Evolutionary conservation across 2,113 vertebrate genomes (phyloP).

Genomic region (Poeciliopsis prolifica): DNA sequence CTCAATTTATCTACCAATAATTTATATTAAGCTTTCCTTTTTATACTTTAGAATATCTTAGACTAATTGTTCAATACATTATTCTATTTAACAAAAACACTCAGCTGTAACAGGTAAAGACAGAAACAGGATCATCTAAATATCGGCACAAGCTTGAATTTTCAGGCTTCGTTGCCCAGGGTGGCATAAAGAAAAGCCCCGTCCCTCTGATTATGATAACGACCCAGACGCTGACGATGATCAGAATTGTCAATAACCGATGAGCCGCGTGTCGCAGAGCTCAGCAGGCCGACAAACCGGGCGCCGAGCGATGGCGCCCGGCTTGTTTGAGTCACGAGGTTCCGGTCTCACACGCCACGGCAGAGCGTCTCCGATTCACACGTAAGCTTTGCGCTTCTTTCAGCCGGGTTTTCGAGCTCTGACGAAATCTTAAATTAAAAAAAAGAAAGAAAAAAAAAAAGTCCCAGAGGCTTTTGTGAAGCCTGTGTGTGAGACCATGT

Average conservation of each 20-base stretch:
- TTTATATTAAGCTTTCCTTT: neutral
- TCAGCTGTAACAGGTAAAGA: neutral
- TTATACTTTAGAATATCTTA: neutral
- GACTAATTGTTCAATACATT: too few species aligned
- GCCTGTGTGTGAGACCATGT: neutral
- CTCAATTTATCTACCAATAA: neutral
- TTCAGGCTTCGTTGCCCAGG: neutral
- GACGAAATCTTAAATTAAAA: neutral
- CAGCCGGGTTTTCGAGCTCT: neutral
- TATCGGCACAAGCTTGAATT: neutral
- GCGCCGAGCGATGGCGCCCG: conserved; percentile 14
- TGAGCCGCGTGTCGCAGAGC: conserved; percentile 33
- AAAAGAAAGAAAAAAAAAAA: neutral
- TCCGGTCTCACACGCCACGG: neutral
- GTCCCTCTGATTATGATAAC: conserved; percentile 48
- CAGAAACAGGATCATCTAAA: neutral
- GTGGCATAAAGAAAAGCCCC: conserved; percentile 16
- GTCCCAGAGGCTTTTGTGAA: neutral
- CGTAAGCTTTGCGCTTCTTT: neutral
- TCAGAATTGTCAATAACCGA: conserved; percentile 46
- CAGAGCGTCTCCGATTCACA: neutral
- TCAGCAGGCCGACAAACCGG: conserved; percentile 6
- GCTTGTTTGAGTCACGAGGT: neutral
- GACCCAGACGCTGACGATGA: conserved; percentile 44
- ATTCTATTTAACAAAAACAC: too few species aligned